Evolutionary conservation across 1,140 invertebrate species (phyloP).

Genomic region (Aleiodes sp.): DNA sequence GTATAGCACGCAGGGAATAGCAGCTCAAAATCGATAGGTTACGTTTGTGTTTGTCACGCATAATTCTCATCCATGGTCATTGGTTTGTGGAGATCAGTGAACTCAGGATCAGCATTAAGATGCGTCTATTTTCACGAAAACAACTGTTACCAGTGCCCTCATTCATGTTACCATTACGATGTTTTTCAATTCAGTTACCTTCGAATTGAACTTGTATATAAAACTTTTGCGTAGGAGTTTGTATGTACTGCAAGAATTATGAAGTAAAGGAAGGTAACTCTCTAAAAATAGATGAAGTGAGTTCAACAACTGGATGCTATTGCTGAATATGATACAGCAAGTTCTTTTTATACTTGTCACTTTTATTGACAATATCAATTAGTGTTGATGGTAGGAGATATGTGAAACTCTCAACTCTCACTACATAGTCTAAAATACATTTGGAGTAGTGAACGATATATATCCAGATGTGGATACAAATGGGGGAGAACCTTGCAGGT

Average conservation of each 20-base stretch:
- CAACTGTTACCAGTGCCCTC: not conserved
- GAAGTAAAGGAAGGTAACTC: not conserved
- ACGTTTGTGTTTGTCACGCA: not conserved
- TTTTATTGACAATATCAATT: slow-evolving; percentile 5
- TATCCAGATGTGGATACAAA: slow-evolving; percentile 7
- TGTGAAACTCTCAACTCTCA: not conserved
- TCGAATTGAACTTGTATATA: too few species aligned
- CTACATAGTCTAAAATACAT: slow-evolving; percentile 1
- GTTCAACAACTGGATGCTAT: not conserved
- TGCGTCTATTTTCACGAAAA: slow-evolving; percentile 3
- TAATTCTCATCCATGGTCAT: slow-evolving; percentile 14
- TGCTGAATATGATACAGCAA: slow-evolving; percentile 38
- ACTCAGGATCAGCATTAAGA: slow-evolving; percentile 23
- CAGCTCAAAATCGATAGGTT: slow-evolving; percentile 6
- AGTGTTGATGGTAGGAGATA: not conserved
- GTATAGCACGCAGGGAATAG: not conserved
- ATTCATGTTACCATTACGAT: too few species aligned
- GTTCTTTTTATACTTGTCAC: slow-evolving; percentile 23
- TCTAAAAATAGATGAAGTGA: not conserved
- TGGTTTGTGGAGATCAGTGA: slow-evolving; percentile 18
- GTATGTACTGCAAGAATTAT: not conserved
- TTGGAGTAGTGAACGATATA: not conserved
- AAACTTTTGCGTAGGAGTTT: too few species aligned
- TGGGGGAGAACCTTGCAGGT: slow-evolving; percentile 39
- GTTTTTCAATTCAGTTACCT: too few species aligned